phyloP scores from a whole-genome alignment of 2,113 vertebrate genomes.

The Semicossyphus pulcher region DNA sequence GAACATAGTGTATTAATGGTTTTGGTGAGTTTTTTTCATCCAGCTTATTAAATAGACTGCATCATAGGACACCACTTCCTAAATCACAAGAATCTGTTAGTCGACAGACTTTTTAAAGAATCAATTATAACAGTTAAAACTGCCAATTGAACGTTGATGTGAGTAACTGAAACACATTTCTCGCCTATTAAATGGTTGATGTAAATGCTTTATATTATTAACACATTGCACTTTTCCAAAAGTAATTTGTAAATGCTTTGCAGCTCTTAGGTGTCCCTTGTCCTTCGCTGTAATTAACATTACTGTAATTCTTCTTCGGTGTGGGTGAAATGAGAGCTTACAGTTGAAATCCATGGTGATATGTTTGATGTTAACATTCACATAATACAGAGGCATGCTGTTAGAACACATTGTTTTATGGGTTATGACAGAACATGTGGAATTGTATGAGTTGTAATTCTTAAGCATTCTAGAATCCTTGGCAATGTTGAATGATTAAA shows the following conservation, averaged over 20 bases:
- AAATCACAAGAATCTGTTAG: too few species aligned
- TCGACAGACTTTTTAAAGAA: too few species aligned
- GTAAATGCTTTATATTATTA: background rate
- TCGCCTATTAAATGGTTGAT: too few species aligned
- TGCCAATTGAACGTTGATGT: too few species aligned
- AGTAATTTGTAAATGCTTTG: constrained; percentile 26
- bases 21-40: too few species aligned
- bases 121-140: too few species aligned
- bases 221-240: background rate
- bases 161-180: too few species aligned
- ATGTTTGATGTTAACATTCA: constrained; percentile 16
- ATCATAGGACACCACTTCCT: too few species aligned
- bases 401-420: constrained; percentile 10
- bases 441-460: constrained; percentile 20
- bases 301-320: constrained; percentile 7
- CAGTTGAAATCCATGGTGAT: background rate
- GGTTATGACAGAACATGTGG: background rate
- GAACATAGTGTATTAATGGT: constrained; percentile 10
- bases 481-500: background rate
- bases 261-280: background rate
- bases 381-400: constrained; percentile 55
- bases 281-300: background rate
- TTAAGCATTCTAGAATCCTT: constrained; percentile 10
- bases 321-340: background rate
- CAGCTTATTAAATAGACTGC: background rate